Conservation (phyloP, 2,797 vertebrate species). For the Falco concolor region DNA sequence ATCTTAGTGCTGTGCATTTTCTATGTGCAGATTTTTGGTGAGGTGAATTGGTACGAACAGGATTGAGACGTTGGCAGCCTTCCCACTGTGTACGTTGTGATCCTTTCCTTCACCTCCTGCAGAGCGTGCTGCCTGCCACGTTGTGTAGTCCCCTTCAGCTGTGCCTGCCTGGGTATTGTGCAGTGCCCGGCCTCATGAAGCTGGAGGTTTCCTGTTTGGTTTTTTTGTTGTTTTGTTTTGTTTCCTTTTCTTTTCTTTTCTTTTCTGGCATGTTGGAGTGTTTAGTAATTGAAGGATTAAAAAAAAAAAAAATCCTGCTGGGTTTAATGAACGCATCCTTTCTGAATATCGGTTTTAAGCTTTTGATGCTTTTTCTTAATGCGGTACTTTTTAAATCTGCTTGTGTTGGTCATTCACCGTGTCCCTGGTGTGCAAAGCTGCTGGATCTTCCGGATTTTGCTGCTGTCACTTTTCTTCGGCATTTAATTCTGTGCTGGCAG, state of each 20-base stretch:
- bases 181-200: not conserved
- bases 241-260: accelerated
- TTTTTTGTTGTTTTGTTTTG: not conserved
- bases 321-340: not conserved
- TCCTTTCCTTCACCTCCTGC: not conserved
- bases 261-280: not conserved
- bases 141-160: not conserved
- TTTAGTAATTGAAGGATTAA: not conserved
- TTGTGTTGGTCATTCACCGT: not conserved
- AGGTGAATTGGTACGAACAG: accelerated
- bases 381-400: not conserved
- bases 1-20: not conserved
- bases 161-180: not conserved
- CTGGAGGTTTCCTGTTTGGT: not conserved
- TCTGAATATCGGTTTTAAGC: not conserved
- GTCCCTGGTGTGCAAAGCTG: not conserved
- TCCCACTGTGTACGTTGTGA: accelerated
- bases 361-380: not conserved
- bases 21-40: not conserved
- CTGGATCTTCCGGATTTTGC: not conserved
- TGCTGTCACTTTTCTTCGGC: not conserved
- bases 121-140: accelerated
- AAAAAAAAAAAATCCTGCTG: not conserved
- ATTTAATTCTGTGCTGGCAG: not conserved
- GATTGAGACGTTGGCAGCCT: accelerated